Base-by-base conservation (phyloP, 2,888 invertebrate genomes). In the Synergus itoensis region DNA sequence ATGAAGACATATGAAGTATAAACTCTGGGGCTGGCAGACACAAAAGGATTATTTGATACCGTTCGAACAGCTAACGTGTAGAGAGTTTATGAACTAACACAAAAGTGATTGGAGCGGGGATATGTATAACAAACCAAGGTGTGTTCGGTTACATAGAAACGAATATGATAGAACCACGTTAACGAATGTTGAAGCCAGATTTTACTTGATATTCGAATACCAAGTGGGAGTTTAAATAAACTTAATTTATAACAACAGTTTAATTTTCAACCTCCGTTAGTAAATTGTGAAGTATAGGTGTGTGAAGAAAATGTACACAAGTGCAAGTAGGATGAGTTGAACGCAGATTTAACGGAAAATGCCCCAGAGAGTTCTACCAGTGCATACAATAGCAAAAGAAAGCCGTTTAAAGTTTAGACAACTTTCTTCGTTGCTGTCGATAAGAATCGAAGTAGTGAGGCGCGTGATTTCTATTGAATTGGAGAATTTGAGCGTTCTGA, bases 31-130 rank as follows among this genome's bases (percentile, higher is more conserved):
- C 14, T 73, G 45, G 28, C 48, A 14, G 45, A 45, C 45, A 69
- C 67, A 69, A 73, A 73, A 73, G 69, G 69, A 73, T 73, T 21
- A 11, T 73, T 53, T 48, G 48, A 73, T 73, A 73, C 48, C 48
- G 69, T 28, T 48, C 48, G 28, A 73, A 48, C 36, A 73, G 45
- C 69, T 73, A 48, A 36, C n/a, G 21, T 28, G 53, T 48, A 48
- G 36, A 48, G 69, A 53, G 53, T 73, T 73, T 73, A 16, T 73
- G 28, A 36, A 14, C 14, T 73, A n/a, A 36, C 28, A 73, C 28
- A 73, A 48, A 73, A 73, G 45, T 18, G 43, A 43, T 43, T 11
- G 62, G 48, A 12, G 48, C 1, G 48, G 16, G 16, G 48, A 12
- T 9, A 14, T 16, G 11, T 12, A 48, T 16, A 48, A 16, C 48